Base-by-base conservation (phyloP, 2,113 vertebrate species). In the Xenopus laevis region DNA sequence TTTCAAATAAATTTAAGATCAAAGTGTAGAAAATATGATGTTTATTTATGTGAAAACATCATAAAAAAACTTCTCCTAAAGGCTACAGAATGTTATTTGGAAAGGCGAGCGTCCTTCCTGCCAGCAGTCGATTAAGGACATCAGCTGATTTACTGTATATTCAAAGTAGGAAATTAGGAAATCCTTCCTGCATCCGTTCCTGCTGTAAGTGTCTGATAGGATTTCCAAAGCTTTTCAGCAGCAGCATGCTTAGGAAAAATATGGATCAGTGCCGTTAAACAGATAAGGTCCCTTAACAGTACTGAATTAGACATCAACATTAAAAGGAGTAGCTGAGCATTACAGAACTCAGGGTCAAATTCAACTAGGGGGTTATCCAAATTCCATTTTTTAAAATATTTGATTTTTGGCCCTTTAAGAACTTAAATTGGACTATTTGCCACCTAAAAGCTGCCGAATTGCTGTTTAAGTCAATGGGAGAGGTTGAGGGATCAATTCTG, bases 91-190 rank as follows among this genome's bases (percentile, higher is more conserved):
- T 27, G n/a, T 67, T 63, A 65, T 55, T 69, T 18, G 20, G 17
- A 17, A 47, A 62, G n/a, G 23, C 27, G 68, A 68, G 68, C 57
- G 12, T 50, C 47, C 20, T n/a, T 75, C 60, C 15, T 75, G 65
- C 58, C 59, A 75, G 65, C 4, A 47, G 40, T 52, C 45, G 13
- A 52, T 46, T 52, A 21, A 67, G 45, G 45, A 15, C 20, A 67
- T 18, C 53, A 55, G 8, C 11, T 7, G 13, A 52, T 50, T 66
- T 50, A 65, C 33, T 40, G 33, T 40, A 40, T 66, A 50, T 21
- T 67, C 21, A 65, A 65, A 68, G 64, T 67, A 45, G 53, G 15
- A 17, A n/a, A 55, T 55, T 55, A 17, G 52, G 52, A 55, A 55
- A 55, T 55, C 53, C 53, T 55, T 55, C 53, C 53, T 55, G 17